Conservation (phyloP, 2,888 invertebrate species). For the Tigriopus californicus region DNA sequence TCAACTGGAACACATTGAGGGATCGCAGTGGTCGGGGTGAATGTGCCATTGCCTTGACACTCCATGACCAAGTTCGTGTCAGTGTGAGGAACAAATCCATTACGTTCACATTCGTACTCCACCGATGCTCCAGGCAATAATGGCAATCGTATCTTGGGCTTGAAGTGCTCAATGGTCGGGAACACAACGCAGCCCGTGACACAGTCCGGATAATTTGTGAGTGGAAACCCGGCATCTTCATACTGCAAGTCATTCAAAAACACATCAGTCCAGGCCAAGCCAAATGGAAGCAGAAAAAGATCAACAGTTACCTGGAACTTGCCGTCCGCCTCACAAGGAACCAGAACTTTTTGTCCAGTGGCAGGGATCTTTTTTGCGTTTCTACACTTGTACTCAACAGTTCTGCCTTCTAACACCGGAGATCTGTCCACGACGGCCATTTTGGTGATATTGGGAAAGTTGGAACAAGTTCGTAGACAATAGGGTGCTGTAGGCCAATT, state of each 20-base stretch:
- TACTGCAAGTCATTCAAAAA: no score
- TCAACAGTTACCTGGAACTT: not conserved
- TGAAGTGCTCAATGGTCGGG: not conserved
- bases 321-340: not conserved
- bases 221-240: not conserved
- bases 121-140: not conserved
- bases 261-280: no score
- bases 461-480: not conserved
- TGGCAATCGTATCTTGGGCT: not conserved
- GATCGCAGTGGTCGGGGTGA: not conserved
- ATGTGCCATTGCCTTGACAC: not conserved
- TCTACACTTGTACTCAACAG: not conserved
- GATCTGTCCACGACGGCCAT: not conserved
- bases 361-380: not conserved
- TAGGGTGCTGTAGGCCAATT: not conserved
- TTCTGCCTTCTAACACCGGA: not conserved
- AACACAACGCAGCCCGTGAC: not conserved
- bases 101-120: not conserved
- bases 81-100: not conserved
- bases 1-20: not conserved
- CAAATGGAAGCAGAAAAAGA: no score
- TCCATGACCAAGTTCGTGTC: not conserved
- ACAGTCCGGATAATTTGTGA: not conserved
- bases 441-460: not conserved
- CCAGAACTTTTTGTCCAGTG: not conserved